phyloP scores from a whole-genome alignment of 2,113 vertebrate genomes.

The Eublepharis macularius region DNA sequence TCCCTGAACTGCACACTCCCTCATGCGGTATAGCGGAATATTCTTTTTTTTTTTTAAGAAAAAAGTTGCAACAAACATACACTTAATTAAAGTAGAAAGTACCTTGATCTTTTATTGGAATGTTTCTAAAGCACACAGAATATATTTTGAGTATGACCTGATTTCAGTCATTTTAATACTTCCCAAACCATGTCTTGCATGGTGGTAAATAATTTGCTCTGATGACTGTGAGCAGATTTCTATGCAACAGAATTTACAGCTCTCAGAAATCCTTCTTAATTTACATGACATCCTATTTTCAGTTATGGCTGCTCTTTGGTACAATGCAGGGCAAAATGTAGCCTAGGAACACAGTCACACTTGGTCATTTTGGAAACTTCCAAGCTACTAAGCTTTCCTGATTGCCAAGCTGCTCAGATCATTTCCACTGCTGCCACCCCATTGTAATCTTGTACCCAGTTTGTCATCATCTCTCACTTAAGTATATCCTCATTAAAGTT shows the following conservation, averaged over 20 bases:
- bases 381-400: not conserved
- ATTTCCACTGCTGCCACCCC: not conserved
- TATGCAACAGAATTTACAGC: not conserved
- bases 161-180: not conserved
- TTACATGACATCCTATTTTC: not conserved
- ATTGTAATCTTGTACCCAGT: not conserved
- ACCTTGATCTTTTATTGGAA: not conserved
- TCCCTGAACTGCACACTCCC: slow-evolving; percentile 31
- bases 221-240: not conserved
- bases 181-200: no score
- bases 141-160: not conserved
- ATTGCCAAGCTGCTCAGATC: not conserved
- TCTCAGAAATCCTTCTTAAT: not conserved
- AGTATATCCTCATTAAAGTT: not conserved
- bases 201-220: not conserved
- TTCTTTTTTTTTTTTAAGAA: no score
- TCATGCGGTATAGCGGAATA: slow-evolving; percentile 19
- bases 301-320: not conserved
- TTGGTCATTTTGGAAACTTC: not conserved
- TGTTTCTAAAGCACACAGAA: not conserved
- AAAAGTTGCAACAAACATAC: not conserved
- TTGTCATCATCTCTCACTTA: not conserved
- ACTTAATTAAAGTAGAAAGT: not conserved
- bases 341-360: not conserved
- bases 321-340: not conserved